phyloP scores from a whole-genome alignment of 1,140 invertebrate genomes.

The Penaeus japonicus region DNA sequence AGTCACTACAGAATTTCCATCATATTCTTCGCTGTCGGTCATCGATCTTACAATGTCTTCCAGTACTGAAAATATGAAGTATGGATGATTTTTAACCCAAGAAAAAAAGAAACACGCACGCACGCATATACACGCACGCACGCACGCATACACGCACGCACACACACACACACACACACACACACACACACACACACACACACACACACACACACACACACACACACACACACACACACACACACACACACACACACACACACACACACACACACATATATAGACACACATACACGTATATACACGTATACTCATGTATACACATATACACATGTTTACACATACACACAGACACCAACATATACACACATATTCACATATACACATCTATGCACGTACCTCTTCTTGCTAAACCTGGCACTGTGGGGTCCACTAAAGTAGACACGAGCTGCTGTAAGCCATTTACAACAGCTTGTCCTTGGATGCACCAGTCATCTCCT shows the following conservation, averaged over 20 bases:
- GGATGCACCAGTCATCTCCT: slow-evolving; percentile 58
- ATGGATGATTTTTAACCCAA: neutral
- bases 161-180: neutral
- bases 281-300: too few species aligned
- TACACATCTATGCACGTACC: slow-evolving; percentile 59
- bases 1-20: slow-evolving; percentile 63
- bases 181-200: too few species aligned
- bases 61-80: slow-evolving; percentile 63
- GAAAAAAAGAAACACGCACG: slow-evolving; percentile 41
- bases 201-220: too few species aligned
- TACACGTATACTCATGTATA: neutral
- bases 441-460: slow-evolving; percentile 62
- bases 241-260: slow-evolving; percentile 10
- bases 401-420: slow-evolving; percentile 60
- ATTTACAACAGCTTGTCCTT: slow-evolving; percentile 47
- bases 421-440: slow-evolving; percentile 61
- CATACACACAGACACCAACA: neutral
- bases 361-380: neutral
- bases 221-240: neutral
- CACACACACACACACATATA: too few species aligned
- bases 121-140: neutral
- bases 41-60: slow-evolving; percentile 63
- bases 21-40: slow-evolving; percentile 63
- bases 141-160: too few species aligned
- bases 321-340: too few species aligned